phyloP scores from a whole-genome alignment of 2,113 vertebrate genomes.

The Formicarius rufipectus region DNA sequence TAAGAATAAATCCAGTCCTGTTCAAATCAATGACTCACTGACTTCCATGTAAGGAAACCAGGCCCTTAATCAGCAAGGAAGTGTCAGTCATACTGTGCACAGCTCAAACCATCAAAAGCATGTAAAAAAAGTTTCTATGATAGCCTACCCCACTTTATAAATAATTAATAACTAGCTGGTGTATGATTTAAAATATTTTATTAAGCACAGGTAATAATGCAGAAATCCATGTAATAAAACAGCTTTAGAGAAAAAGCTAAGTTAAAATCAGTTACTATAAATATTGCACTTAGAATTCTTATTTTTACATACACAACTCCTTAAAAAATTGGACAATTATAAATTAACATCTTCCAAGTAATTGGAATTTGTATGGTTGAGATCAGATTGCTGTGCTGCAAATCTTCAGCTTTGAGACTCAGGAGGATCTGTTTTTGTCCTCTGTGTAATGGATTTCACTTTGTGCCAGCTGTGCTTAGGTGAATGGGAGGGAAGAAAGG shows the following conservation, averaged over 20 bases:
- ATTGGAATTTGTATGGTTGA: background rate
- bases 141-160: background rate
- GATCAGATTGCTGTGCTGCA: background rate
- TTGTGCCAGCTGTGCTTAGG: background rate
- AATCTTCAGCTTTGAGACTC: background rate
- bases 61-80: background rate
- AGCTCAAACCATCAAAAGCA: background rate
- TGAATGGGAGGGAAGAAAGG: background rate
- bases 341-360: constrained; percentile 66
- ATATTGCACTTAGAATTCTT: constrained; percentile 88
- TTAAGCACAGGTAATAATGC: constrained; percentile 70
- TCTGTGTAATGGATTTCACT: background rate
- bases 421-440: background rate
- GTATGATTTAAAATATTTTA: constrained; percentile 71
- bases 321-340: constrained; percentile 63
- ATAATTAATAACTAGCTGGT: background rate
- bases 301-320: constrained; percentile 66
- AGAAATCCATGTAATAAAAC: constrained; percentile 59
- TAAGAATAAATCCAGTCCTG: background rate
- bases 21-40: background rate
- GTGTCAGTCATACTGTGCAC: background rate
- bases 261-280: constrained; percentile 73
- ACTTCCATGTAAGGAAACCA: background rate
- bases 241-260: constrained; percentile 55
- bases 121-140: background rate